These are phyloP conservation scores for Picus viridis DNA, from an alignment of 2,797 vertebrate species.

Conservation along the genomic window DNA sequence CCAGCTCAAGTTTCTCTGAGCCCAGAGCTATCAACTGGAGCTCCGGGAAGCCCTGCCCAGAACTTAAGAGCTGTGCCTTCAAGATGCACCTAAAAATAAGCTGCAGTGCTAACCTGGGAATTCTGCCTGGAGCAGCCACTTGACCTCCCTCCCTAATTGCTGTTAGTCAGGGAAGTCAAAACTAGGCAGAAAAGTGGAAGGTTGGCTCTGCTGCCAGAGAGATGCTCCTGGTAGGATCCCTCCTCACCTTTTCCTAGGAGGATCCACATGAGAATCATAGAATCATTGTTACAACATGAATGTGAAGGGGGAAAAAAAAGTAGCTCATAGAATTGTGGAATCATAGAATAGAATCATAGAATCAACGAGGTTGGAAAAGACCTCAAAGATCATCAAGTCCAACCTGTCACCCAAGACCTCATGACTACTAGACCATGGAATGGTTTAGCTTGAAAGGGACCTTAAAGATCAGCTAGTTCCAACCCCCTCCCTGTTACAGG, in stretches of 20 bases:
- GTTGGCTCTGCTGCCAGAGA: neutral
- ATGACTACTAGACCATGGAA: no score
- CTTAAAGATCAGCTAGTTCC: no score
- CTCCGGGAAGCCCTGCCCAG: neutral
- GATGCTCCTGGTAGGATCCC: neutral
- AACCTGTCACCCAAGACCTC: no score
- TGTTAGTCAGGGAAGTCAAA: slow-evolving; percentile 43
- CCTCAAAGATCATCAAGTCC: no score
- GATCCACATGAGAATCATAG: neutral
- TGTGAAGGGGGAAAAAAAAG: no score
- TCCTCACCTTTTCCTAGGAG: neutral
- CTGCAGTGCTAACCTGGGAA: slow-evolving; percentile 52
- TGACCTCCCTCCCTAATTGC: slow-evolving; percentile 37
- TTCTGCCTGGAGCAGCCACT: slow-evolving; percentile 28
- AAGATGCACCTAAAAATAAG: slow-evolving; percentile 46
- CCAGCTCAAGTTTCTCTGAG: neutral
- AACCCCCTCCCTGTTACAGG: no score
- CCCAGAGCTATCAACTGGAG: neutral
- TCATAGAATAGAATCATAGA: no score
- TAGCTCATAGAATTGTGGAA: no score
- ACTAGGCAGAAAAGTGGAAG: neutral
- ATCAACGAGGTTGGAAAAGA: no score
- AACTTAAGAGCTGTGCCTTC: neutral
- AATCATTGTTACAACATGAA: no score
- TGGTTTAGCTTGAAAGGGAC: no score